Percentiles rank a stretch among this genome's conserved stretches.
phyloP scores from a whole-genome alignment of 2,888 invertebrate species.

The Leucania comma region DNA sequence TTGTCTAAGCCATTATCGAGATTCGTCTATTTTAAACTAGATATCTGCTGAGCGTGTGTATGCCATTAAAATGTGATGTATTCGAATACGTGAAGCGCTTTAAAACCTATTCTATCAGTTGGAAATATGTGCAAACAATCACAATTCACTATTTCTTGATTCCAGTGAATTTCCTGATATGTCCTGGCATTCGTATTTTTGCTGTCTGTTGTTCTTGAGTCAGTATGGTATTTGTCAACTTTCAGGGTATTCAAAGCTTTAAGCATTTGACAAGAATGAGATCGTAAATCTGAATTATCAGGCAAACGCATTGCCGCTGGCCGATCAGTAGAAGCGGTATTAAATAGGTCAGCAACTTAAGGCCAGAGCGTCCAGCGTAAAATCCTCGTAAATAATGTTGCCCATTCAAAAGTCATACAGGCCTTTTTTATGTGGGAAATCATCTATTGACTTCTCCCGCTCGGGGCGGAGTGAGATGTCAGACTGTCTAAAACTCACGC shows the following conservation, averaged over 20 bases:
- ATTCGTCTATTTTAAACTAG: conserved; percentile 41
- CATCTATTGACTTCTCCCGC: too few species aligned
- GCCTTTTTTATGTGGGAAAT: too few species aligned
- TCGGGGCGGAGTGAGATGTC: too few species aligned
- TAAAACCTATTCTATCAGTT: not conserved
- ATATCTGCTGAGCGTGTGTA: conserved; percentile 47
- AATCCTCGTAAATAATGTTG: not conserved
- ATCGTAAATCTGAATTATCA: not conserved
- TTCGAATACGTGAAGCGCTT: conserved; percentile 4
- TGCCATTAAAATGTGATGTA: conserved; percentile 28
- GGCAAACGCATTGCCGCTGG: too few species aligned
- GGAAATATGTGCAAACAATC: not conserved
- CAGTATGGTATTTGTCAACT: not conserved
- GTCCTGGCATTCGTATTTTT: not conserved
- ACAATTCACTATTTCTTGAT: not conserved
- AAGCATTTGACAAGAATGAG: not conserved
- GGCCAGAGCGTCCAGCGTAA: not conserved
- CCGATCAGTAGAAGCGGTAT: not conserved
- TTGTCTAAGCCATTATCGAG: conserved; percentile 31
- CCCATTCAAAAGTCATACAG: too few species aligned
- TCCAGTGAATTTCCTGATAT: not conserved
- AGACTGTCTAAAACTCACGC: too few species aligned
- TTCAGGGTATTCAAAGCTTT: not conserved
- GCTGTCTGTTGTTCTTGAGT: not conserved
- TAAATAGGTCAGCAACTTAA: not conserved